Evolutionary conservation across 2,113 vertebrate species (phyloP).

Genomic region (Antennarius striatus): DNA sequence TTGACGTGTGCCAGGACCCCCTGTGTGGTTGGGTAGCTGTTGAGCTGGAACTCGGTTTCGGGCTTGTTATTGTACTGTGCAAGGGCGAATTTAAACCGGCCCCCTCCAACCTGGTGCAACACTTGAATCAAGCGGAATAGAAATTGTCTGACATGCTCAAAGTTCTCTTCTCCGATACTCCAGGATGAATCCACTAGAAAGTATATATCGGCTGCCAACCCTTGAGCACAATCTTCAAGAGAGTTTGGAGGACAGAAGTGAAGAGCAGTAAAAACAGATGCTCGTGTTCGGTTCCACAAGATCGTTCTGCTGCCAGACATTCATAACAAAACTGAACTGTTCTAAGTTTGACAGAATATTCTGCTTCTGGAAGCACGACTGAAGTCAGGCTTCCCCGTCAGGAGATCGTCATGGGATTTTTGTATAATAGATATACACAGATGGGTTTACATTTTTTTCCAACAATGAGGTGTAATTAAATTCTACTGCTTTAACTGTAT

Average conservation of each 20-base stretch:
- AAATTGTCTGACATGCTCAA: constrained; percentile 87
- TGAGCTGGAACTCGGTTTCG: constrained; percentile 88
- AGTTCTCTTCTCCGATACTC: constrained; percentile 87
- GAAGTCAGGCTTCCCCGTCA: too few relatives aligned
- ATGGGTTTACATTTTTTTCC: too few relatives aligned
- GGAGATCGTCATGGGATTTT: too few relatives aligned
- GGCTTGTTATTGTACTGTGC: constrained; percentile 87
- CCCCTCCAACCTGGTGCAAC: constrained; percentile 81
- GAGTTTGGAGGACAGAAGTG: constrained; percentile 77
- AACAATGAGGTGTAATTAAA: too few relatives aligned
- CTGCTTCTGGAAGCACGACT: too few relatives aligned
- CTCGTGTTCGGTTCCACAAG: constrained; percentile 26
- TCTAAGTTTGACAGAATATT: too few relatives aligned
- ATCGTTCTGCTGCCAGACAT: constrained; percentile 7
- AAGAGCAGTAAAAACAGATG: constrained; percentile 54
- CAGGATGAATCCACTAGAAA: constrained; percentile 95
- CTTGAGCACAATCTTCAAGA: constrained; percentile 86
- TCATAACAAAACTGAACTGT: neutral
- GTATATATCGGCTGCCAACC: constrained; percentile 88
- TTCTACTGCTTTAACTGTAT: too few relatives aligned
- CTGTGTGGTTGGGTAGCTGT: constrained; percentile 78
- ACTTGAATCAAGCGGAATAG: constrained; percentile 84
- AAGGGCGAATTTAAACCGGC: constrained; percentile 86
- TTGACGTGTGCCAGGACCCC: constrained; percentile 85
- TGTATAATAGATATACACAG: too few relatives aligned